Percentiles rank a stretch among this genome's conserved stretches.
phyloP scores from a whole-genome alignment of 2,888 invertebrate species.

The Aricia artaxerxes region DNA sequence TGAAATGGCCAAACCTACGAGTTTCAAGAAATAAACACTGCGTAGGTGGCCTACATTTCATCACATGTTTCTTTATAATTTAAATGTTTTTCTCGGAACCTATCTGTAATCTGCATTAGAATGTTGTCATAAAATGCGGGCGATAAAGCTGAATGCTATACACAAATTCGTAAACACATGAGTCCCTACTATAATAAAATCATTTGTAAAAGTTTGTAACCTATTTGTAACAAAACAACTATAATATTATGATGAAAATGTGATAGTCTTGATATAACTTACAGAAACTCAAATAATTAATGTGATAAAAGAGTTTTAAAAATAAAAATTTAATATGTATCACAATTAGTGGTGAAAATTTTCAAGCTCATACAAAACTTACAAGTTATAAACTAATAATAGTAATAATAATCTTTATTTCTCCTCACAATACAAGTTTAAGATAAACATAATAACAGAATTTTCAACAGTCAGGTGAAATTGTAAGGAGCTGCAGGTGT shows the following conservation, averaged over 20 bases:
- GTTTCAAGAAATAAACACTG: background rate
- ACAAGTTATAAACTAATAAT: background rate
- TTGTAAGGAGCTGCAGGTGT: no score
- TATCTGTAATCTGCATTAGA: background rate
- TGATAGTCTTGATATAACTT: no score
- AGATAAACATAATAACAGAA: no score
- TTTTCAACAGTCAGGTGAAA: no score
- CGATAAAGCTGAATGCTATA: background rate
- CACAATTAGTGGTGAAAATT: background rate
- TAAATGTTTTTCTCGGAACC: slow-evolving; percentile 15
- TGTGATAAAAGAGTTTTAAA: background rate
- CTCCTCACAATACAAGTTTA: no score
- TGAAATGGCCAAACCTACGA: background rate
- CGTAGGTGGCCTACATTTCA: slow-evolving; percentile 18
- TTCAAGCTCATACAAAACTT: background rate
- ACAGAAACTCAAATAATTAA: background rate
- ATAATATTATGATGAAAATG: background rate
- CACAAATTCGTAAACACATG: background rate
- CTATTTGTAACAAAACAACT: background rate
- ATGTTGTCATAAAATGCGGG: slow-evolving; percentile 7
- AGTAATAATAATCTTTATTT: no score
- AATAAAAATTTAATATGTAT: no score
- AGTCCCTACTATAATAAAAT: background rate
- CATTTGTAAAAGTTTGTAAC: background rate
- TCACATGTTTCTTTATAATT: slow-evolving; percentile 16